Base-by-base conservation (phyloP, 92 coral and sea anemone genomes). In the Actinernus sp. region DNA sequence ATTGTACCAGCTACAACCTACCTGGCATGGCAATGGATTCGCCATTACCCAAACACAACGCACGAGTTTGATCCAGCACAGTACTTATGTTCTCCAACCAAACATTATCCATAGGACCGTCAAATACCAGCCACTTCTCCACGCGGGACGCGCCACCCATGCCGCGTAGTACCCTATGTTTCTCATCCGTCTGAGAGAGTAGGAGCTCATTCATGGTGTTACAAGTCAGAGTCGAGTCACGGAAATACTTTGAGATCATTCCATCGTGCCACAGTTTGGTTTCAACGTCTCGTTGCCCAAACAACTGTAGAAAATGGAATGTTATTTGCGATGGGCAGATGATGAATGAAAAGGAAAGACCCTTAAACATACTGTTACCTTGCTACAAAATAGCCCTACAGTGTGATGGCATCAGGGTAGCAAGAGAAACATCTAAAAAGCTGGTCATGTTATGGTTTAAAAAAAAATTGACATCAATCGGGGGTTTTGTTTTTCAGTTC, bases 101-200 rank as follows among this genome's bases (percentile, higher is more conserved):
- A 1, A 90, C 59, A 44, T 70, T 69, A 56, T 87, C 97, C 90
- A 95, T 67, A 0, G 92, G 87, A 26, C 99, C 99, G 44, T 95
- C 97, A 54, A 95, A 78, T 17, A 95, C 96, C 36, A 95, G 55
- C 99, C 97, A 95, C 58, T 91, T 90, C 55, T 90, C 90, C 31
- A 90, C 78, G 8, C 46, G 86, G 19, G 74, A 79, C 51, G 78
- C 45, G 1, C 81, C 76, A 7, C 85, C 85, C 75, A 86, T 56
- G 51, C 81, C 75, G 13, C 96, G 96, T 1, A 82, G 52, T 22
- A 74, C 55, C 0, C 92, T 88, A 41, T 85, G 88, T 37, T 73
- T 89, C 18, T 89, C 96, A 16, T 92, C 55, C 24, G 88, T 63
- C 26, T 82, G 72, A 24, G 69, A 64, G 20, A 48, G 50, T 21